Evolutionary conservation across 64 coral and sea anemone genomes (phyloP), one percentile per base, ranked within the genome.

Genomic region (Stichodactyla mertensii): DNA sequence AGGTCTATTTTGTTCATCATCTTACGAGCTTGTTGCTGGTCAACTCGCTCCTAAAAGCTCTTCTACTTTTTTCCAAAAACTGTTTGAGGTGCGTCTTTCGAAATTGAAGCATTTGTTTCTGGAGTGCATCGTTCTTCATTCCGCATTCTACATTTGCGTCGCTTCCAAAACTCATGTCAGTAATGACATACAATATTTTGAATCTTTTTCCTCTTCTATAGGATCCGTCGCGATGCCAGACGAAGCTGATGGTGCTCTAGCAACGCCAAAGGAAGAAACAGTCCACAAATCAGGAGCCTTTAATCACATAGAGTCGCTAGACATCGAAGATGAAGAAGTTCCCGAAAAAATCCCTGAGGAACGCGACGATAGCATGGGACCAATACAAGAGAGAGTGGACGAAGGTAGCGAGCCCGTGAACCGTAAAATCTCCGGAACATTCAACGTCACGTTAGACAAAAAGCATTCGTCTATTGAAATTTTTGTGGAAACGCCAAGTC

Each of bases 231-330:
- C 78, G 16, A 52, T 81, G 16, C 78, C 51, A 16, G 78, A 55
- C 53, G 78, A 55, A 20, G 53, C 51, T 81, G 31, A 81, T 10
- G 51, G 19, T 52, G 36, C 36, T 4, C 24, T 81, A 53, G 78
- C 78, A 20, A 55, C 26, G 19, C 78, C 78, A 81, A 8, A 81
- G n/a, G 52, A 81, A 53, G 52, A 81, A 52, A 55, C 78, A 6
- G 78, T 81, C 51, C 78, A 81, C 16, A 81, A 55, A 55, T 81
- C 78, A 81, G 78, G 78, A 11, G 78, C 36, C 12, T 81, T 81
- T 16, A 81, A 81, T 15, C 31, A 81, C 69, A 74, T 74, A 52
- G 51, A 20, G 13, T 81, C 78, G 7, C 9, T 81, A 20, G 78
- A 81, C 2, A 81, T 81, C 16, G 78, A 54, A 53, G 78, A 81